Base-by-base conservation (phyloP, 2,888 invertebrate genomes). In the Camponotus fellah region DNA sequence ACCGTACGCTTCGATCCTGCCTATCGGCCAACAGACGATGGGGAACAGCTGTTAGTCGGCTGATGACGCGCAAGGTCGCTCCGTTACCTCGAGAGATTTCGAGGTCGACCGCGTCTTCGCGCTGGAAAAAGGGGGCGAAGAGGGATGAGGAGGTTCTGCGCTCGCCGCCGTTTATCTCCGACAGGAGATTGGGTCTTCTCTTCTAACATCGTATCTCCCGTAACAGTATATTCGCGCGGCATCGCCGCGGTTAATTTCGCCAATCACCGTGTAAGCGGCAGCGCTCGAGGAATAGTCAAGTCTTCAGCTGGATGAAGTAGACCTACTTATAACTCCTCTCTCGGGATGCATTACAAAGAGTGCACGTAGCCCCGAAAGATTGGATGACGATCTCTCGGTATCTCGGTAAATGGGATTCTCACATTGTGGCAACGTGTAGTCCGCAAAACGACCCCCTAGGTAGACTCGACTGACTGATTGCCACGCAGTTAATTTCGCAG, bases 61-160 rank as follows among this genome's bases (percentile, higher is more conserved):
- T 76, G 89, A 84, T 66, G 90, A 85, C 82, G 84, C 83, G 87
- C 90, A 90, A 90, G 90, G 90, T 90, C 90, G 85, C 87, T 88
- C 91, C 90, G 90, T 90, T 90, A 90, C 91, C 91, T 88, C 89
- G 88, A 74, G 88, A 74, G 89, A 90, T 90, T 90, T 90, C 88
- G 90, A 90, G 90, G 90, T 88, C 90, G 91, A 66, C 81, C 85
- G 82, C 88, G 90, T 90, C 90, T 85, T 85, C 88, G 89, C 84
- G 86, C 84, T 68, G 87, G 86, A 90, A 89, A 90, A 74, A 64
- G 40, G 64, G 26, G 49, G 72, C 53, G 53, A 40, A 62, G 58
- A 34, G 43, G 46, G 69, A 66, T 26, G 58, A 66, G 79, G 82
- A 65, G 80, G 69, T 74, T 77, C 37, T 58, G n/a, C 46, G 71